phyloP scores from a whole-genome alignment of 2,888 invertebrate species.

The Molanna angustata region DNA sequence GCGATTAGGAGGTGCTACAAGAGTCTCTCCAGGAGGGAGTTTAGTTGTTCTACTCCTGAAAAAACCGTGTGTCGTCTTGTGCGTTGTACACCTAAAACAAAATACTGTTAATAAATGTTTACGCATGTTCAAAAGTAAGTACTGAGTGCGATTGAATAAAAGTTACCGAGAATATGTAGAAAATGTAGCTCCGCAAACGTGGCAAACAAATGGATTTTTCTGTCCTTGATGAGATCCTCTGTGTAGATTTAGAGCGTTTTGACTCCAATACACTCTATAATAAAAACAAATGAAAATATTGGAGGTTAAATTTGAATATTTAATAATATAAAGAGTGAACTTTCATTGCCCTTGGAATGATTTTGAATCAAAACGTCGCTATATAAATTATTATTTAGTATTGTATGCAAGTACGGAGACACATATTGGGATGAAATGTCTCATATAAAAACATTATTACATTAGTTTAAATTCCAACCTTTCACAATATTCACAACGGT shows the following conservation, averaged over 20 bases:
- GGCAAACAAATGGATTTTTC: constrained; percentile 52
- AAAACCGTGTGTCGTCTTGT: constrained; percentile 53
- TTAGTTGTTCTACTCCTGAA: constrained; percentile 38
- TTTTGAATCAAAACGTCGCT: too few relatives aligned
- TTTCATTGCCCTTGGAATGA: background rate
- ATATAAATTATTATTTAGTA: too few relatives aligned
- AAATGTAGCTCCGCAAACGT: constrained; percentile 55
- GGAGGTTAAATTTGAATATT: background rate
- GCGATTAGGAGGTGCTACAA: constrained; percentile 44
- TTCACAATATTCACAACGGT: constrained; percentile 55
- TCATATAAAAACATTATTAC: too few relatives aligned
- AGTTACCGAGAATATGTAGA: constrained; percentile 53
- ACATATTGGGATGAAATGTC: too few relatives aligned
- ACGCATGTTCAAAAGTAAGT: constrained; percentile 3
- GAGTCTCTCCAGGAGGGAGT: constrained; percentile 38
- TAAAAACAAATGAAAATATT: background rate
- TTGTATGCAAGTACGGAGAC: too few relatives aligned
- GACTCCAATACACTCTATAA: constrained; percentile 48
- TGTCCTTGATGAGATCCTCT: constrained; percentile 46
- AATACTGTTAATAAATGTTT: background rate
- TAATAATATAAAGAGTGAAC: background rate
- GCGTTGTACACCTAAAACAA: constrained; percentile 41
- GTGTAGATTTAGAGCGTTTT: constrained; percentile 47
- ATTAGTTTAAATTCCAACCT: constrained; percentile 42
- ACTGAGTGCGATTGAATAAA: background rate